These are phyloP conservation scores for Tuta absoluta DNA, from an alignment of 2,888 invertebrate genomes.

Conservation along the genomic window DNA sequence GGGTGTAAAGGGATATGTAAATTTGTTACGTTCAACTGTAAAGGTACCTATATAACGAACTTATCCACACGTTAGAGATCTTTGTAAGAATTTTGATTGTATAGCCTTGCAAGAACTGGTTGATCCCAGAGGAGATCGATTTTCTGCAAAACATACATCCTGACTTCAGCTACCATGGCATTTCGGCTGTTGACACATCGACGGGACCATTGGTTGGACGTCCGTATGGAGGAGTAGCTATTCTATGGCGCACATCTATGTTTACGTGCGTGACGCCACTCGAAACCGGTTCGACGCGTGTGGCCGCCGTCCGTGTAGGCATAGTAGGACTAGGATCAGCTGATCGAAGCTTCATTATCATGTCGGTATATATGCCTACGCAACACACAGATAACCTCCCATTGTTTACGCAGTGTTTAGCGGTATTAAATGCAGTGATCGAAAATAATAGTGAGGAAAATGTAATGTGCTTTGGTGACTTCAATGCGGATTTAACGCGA, in stretches of 20 bases:
- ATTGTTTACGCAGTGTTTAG: too few relatives aligned
- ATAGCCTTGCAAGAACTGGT: conserved; percentile 11
- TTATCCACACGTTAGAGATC: neutral
- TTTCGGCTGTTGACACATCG: conserved; percentile 27
- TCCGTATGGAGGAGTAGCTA: conserved; percentile 29
- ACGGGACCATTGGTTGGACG: conserved; percentile 20
- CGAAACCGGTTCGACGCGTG: conserved; percentile 2
- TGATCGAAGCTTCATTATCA: neutral
- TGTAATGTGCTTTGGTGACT: too few relatives aligned
- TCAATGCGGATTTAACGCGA: too few relatives aligned
- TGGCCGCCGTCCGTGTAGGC: conserved; percentile 8
- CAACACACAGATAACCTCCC: neutral
- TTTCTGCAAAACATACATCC: too few relatives aligned
- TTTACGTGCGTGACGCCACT: conserved; percentile 25
- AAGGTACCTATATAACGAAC: neutral
- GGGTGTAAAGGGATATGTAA: too few relatives aligned
- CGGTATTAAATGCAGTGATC: neutral
- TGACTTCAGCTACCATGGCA: conserved; percentile 26
- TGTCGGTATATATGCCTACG: neutral
- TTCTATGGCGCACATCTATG: conserved; percentile 26
- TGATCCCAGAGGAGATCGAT: neutral
- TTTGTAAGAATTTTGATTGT: neutral
- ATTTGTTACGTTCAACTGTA: conserved; percentile 8
- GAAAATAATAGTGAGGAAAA: neutral
- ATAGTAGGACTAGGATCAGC: neutral